Percentiles rank a stretch among this genome's conserved stretches.
Evolutionary conservation across 1,140 invertebrate genomes (phyloP).

Genomic region (Scaptodrosophila lebanonensis): DNA sequence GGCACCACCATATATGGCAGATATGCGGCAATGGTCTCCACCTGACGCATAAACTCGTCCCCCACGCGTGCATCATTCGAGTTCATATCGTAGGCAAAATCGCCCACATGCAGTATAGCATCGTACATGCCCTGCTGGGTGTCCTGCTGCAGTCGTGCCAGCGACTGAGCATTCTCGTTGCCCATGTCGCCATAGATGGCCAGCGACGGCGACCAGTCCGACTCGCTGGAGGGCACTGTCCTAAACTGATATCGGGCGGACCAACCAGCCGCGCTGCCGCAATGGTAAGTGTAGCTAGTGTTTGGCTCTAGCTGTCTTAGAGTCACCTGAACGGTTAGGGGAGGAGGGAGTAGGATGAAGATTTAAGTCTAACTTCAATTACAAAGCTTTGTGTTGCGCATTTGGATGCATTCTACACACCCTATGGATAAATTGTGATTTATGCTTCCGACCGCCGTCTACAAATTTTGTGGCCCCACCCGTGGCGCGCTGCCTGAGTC

Average conservation of each 20-base stretch:
- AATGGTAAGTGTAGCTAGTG: conserved; percentile 88
- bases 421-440: conserved; percentile 89
- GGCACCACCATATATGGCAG: conserved; percentile 95
- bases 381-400: background rate
- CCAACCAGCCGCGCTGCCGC: conserved; percentile 89
- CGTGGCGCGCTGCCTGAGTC: conserved; percentile 78
- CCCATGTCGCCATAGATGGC: conserved; percentile 96
- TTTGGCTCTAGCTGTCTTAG: conserved; percentile 81
- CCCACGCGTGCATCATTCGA: conserved; percentile 86
- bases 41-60: conserved; percentile 94
- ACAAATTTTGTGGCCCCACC: conserved; percentile 84
- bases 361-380: conserved; percentile 2
- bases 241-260: conserved; percentile 87
- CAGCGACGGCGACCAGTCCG: conserved; percentile 87
- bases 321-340: conserved; percentile 76
- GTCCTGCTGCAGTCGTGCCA: conserved; percentile 89
- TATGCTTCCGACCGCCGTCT: conserved; percentile 86
- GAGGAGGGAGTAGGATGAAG: background rate
- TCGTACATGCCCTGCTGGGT: conserved; percentile 89
- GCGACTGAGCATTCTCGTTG: conserved; percentile 90
- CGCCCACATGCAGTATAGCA: conserved; percentile 94
- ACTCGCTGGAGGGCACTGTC: conserved; percentile 80
- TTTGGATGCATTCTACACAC: conserved; percentile 74
- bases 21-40: conserved; percentile 90
- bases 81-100: conserved; percentile 98